Evolutionary conservation across 2,113 vertebrate genomes (phyloP), one percentile per base, ranked within the genome.

Genomic region (Bujurquina vittata): DNA sequence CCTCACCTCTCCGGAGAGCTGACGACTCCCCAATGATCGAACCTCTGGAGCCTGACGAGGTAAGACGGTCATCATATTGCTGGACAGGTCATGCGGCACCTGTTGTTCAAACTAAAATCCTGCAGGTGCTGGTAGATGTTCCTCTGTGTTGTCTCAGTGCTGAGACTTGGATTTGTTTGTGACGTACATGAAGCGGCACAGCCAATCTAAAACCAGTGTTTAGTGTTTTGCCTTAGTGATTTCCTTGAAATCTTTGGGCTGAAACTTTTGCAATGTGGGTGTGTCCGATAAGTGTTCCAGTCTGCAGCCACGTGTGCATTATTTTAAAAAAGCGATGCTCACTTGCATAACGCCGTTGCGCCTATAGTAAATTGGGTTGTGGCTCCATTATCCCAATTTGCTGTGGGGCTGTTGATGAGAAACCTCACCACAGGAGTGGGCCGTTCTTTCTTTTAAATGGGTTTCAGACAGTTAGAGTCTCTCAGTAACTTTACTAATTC

Each of bases 21-120:
- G 97, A 99, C 15, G 98, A 99, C 0, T 95, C 96, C 1, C 98
- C 98, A 7, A 99, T 99, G 98, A 99, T 99, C 52, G 97, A 99
- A 91, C 98, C 98, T 2, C 97, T 99, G 85, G 96, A 97, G 59
- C 96, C 95, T 49, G 97, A 99, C 43, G 97, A 99, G 95, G 97
- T 98, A 56, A 85, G 72, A n/a, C 5, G 5, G 9, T 35, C 22
- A 4, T 6, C 7, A 46, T 6, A 33, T 6, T 5, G 22, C 10
- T 29, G 65, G 10, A 15, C 14, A 49, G 15, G 10, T 26, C 35
- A 37, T 37, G 35, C 10, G 35, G 35, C 35, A 26, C 62, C 62
- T 43, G 22, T 5, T 17, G 7, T 15, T 52, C 46, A 52, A 7
- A 52, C 46, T 18, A 18, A 52, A 46, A 46, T 46, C 5, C 14